Conservation (phyloP, 2,797 vertebrate genomes). For the Benthosema pterotum region DNA sequence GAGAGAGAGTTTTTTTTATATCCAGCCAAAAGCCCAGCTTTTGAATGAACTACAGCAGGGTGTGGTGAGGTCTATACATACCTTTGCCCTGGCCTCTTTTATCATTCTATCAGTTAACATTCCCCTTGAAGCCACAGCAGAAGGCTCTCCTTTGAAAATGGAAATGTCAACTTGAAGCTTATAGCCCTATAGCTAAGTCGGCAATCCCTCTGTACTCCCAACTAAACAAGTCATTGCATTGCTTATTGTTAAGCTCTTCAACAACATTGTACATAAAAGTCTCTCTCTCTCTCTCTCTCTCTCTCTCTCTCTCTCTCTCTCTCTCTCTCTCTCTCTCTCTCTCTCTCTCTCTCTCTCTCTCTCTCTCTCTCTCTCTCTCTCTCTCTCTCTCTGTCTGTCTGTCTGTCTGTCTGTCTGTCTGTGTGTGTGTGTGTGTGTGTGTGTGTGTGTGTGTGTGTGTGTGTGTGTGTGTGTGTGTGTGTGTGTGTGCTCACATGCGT, state of each 20-base stretch:
- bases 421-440: not conserved
- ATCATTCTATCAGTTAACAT: conserved; percentile 69
- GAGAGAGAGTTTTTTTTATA: conserved; percentile 50
- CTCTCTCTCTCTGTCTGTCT: not conserved
- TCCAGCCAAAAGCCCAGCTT: conserved; percentile 33
- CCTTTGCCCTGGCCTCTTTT: conserved; percentile 71
- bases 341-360: too few species aligned
- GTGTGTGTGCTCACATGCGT: too few species aligned
- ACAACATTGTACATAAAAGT: conserved; percentile 16
- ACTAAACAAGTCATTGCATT: conserved; percentile 50
- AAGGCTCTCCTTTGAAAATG: conserved; percentile 50
- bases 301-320: too few species aligned
- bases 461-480: not conserved
- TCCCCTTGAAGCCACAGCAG: conserved; percentile 60
- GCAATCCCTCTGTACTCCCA: conserved; percentile 41
- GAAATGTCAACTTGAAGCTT: conserved; percentile 53
- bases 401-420: conserved; percentile 28
- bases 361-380: not conserved
- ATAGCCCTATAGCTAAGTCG: conserved; percentile 32
- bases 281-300: too few species aligned
- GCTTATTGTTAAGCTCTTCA: conserved; percentile 41
- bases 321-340: too few species aligned
- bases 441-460: not conserved
- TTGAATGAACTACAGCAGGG: conserved; percentile 53
- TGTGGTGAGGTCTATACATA: conserved; percentile 67